Evolutionary conservation across 2,888 invertebrate species (phyloP).

Genomic region (Drosophila maculinotata): DNA sequence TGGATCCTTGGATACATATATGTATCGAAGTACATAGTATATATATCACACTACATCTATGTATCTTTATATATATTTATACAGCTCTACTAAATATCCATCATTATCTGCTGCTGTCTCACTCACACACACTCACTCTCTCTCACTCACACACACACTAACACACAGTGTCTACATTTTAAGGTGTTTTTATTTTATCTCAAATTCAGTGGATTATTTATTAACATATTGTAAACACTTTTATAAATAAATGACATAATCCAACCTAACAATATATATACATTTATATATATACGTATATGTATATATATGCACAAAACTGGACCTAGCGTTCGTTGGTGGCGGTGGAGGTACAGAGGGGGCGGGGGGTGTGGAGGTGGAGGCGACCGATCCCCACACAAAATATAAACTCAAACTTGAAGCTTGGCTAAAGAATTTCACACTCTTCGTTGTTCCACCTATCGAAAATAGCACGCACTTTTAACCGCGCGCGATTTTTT

Average conservation of each 20-base stretch:
- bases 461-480: constrained; percentile 48
- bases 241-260: constrained; percentile 79
- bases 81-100: constrained; percentile 61
- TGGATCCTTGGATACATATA: constrained; percentile 23
- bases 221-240: constrained; percentile 56
- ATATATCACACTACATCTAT: no score
- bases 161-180: constrained; percentile 71
- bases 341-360: constrained; percentile 28
- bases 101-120: constrained; percentile 56
- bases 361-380: constrained; percentile 38
- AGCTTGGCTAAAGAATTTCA: constrained; percentile 30
- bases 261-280: constrained; percentile 42
- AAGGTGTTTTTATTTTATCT: constrained; percentile 63
- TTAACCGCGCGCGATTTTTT: constrained; percentile 57
- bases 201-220: constrained; percentile 57
- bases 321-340: constrained; percentile 65
- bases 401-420: constrained; percentile 30
- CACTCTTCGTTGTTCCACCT: constrained; percentile 22
- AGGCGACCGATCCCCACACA: constrained; percentile 54
- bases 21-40: no score
- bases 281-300: constrained; percentile 25
- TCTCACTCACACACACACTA: constrained; percentile 44
- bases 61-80: constrained; percentile 37
- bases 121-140: constrained; percentile 51
- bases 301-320: constrained; percentile 56